Base-by-base conservation (phyloP, 2,797 vertebrate species). In the Siniperca scherzeri region DNA sequence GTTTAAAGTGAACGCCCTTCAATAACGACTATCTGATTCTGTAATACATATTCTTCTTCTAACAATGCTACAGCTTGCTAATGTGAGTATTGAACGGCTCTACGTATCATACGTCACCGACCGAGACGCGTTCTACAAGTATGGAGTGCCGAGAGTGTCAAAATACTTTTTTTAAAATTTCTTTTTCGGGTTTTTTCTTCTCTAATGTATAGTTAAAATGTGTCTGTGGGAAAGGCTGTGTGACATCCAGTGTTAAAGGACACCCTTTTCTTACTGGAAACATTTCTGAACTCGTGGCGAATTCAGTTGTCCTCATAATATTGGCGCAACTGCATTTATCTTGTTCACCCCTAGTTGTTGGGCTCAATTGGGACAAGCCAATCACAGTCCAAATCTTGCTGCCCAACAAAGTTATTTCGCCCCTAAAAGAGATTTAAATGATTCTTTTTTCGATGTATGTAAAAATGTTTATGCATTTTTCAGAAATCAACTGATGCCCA, bases 51-150 rank as follows among this genome's bases (percentile, higher is more conserved):
- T 87, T 89, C 2, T 74, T 38, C 17, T 52, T 5, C 55, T 65
- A 55, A 83, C 73, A 85, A 83, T 50, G 69, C 65, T 77, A 36
- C 74, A 56, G 84, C 82, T 92, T 7, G 88, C 89, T 92, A 92
- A 89, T 56, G 55, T 76, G 72, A 80, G 46, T 55, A 66, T 4
- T 84, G 61, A 81, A 78, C 68, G 79, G 80, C 73, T 40, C 48
- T 56, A 72, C 80, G 84, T 87, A 44, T 70, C 10, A 21, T 19
- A 87, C 91, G 91, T 92, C 91, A 93, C 48, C 4, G 2, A 53
- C 2, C 7, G 2, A 82, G 38, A 75, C 61, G 82, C 84, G 36
- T 69, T 48, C 50, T 55, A 22, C 53, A 2, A 33, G 65, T 89
- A 92, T 2, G 89, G 89, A 2, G 59, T 5, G 74, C 66, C 40